A percentile compares a stretch with the other conserved stretches of the same genome.
These are phyloP conservation scores for Vultur gryphus DNA, from an alignment of 2,797 vertebrate genomes.

Conservation along the genomic window DNA sequence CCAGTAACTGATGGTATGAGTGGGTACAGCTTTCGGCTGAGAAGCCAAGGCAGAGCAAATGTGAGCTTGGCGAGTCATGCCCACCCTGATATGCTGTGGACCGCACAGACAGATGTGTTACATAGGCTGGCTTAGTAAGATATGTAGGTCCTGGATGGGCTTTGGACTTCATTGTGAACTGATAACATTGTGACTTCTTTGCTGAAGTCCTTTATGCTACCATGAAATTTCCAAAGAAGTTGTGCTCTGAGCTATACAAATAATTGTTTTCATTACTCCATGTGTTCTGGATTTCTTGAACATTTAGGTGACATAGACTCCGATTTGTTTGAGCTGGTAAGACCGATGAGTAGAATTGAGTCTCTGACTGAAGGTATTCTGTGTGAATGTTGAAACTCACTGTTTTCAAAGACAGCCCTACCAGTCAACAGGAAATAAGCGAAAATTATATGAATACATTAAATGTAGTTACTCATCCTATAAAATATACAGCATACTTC, in stretches of 20 bases:
- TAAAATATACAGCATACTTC: not conserved
- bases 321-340: not conserved
- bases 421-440: not conserved
- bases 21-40: not conserved
- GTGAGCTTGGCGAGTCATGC: too few species aligned
- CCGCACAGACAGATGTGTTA: not conserved
- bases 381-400: not conserved
- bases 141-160: not conserved
- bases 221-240: not conserved
- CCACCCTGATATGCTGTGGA: not conserved
- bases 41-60: not conserved
- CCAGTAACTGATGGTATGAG: not conserved
- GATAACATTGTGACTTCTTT: not conserved
- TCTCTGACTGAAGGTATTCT: not conserved
- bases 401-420: not conserved
- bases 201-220: not conserved
- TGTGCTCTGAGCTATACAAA: not conserved
- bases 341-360: not conserved
- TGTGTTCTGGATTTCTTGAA: not conserved
- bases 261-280: not conserved
- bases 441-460: not conserved
- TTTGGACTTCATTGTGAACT: not conserved
- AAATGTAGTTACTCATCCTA: not conserved
- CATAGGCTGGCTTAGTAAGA: accelerated
- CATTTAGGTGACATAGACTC: not conserved